Conservation (phyloP, 2,113 vertebrate species). For the Taurulus bubalis region DNA sequence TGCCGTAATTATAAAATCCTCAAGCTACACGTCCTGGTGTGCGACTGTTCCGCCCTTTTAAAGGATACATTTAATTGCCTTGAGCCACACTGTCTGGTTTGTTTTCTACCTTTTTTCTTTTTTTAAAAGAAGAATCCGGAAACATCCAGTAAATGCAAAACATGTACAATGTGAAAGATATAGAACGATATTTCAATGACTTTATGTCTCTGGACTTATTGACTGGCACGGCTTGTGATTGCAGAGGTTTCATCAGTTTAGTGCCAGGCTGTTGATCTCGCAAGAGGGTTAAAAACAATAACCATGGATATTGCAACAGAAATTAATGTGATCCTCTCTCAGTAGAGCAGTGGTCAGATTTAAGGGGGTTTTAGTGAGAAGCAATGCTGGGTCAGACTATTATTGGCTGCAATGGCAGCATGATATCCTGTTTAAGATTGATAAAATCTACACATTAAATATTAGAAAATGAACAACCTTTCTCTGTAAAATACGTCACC, state of each 20-base stretch:
- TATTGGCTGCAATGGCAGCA: background rate
- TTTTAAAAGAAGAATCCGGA: constrained; percentile 3
- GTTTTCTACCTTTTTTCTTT: background rate
- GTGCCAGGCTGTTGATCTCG: too few relatives aligned
- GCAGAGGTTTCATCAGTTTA: too few relatives aligned
- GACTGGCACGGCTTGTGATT: background rate
- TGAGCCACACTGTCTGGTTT: background rate
- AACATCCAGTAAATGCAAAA: background rate
- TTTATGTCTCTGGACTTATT: background rate
- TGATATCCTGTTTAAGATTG: background rate
- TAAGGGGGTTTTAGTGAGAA: too few relatives aligned
- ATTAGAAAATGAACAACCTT: background rate
- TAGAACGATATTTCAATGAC: background rate
- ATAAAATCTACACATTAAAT: background rate
- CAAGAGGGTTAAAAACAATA: too few relatives aligned
- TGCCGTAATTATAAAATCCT: constrained; percentile 12
- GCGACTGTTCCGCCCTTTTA: too few relatives aligned
- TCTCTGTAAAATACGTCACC: background rate
- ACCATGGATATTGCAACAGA: too few relatives aligned
- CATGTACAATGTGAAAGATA: background rate
- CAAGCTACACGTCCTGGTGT: background rate
- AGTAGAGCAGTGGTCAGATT: too few relatives aligned
- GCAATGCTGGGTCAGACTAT: too few relatives aligned
- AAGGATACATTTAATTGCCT: background rate
- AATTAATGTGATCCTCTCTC: too few relatives aligned